Base-by-base conservation (phyloP, 2,888 invertebrate genomes). In the Hyles lineata region DNA sequence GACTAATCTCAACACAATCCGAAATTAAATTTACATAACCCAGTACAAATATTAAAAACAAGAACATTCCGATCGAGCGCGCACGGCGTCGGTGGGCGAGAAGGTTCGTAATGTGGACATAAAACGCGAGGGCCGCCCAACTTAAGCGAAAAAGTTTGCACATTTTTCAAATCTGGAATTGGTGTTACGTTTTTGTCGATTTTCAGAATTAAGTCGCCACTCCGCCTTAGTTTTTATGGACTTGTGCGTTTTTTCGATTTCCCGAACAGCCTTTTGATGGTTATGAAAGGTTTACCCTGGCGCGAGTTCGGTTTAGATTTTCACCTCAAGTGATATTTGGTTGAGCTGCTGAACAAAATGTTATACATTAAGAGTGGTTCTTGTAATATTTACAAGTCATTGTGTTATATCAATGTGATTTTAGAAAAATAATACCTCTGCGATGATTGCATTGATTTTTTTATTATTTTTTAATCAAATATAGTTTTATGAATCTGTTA, bases 81-180 rank as follows among this genome's bases (percentile, higher is more conserved):
- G 43, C 67, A 43, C n/a, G 35, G 43, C 43, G 43, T 23, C 43
- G 43, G 67, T 67, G 67, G 67, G 43, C 43, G 43, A 67, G 50
- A 67, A 67, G 67, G 88, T 90, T 89, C 78, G 85, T 88, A 90
- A 89, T 90, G 85, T 79, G 84, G 81, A 82, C 89, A 87, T 89
- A 89, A 90, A 91, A 87, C 82, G 83, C 82, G 82, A 78, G 81
- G 86, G 80, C 83, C 83, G 80, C 79, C 78, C 80, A 87, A 87
- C 86, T 85, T 88, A 87, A 89, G 86, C 89, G 90, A 85, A 87
- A 87, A 90, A 90, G 80, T 90, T 90, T 87, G 84, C 82, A 78
- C 87, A 86, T 88, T 88, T 89, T 88, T 88, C 87, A 89, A 89
- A 90, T 85, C 80, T 85, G 82, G 83, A 83, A 87, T 85, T 84